These are phyloP conservation scores for Actinernus sp. DNA, from an alignment of 92 coral and sea anemone genomes.

Conservation along the genomic window DNA sequence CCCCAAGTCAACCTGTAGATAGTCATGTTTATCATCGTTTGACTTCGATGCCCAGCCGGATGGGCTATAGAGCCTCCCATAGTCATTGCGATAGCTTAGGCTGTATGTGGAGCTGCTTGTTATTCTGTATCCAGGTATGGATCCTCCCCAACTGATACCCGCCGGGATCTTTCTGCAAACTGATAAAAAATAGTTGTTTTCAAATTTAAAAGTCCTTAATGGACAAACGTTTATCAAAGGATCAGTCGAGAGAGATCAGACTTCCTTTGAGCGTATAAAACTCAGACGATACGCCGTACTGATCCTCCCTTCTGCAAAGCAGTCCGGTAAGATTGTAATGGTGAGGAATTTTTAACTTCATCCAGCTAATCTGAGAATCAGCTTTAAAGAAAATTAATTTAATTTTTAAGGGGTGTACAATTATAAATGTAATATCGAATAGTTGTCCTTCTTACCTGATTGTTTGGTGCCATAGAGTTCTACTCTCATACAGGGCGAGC, in stretches of 20 bases:
- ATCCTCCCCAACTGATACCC: not conserved
- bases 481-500: not conserved
- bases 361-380: no score
- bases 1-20: slow-evolving; percentile 27
- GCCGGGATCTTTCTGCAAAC: not conserved
- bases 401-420: no score
- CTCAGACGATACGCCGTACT: no score
- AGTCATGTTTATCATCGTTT: not conserved
- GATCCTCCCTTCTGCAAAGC: no score
- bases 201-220: no score
- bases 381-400: no score
- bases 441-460: not conserved
- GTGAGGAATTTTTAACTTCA: no score
- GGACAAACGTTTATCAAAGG: no score
- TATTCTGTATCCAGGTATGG: not conserved
- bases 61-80: not conserved
- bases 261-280: no score
- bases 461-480: not conserved
- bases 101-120: not conserved
- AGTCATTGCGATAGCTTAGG: not conserved
- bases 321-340: no score
- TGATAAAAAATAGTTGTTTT: not conserved
- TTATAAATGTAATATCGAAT: no score
- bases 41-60: not conserved
- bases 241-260: no score